Evolutionary conservation across 2,888 invertebrate species (phyloP).

Genomic region (Callimorpha dominula): DNA sequence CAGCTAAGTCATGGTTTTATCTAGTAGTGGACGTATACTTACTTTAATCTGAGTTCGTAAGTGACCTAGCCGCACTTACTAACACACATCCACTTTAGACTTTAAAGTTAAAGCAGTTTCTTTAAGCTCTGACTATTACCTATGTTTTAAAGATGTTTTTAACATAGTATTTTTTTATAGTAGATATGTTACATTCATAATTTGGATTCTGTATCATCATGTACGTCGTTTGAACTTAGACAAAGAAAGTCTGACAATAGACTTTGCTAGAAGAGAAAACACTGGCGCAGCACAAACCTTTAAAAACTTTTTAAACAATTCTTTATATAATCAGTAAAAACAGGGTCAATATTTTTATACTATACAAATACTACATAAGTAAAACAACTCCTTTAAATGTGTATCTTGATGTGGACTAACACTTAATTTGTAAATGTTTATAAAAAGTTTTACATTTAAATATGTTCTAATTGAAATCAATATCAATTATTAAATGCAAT

Average conservation of each 20-base stretch:
- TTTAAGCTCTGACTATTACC: background rate
- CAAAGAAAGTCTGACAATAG: no score
- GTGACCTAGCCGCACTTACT: background rate
- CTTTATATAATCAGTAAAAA: no score
- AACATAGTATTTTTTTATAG: background rate
- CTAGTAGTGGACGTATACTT: background rate
- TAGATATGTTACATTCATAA: background rate
- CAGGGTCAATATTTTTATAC: no score
- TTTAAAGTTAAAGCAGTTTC: background rate
- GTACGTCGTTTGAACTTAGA: background rate
- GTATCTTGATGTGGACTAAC: no score
- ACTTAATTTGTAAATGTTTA: background rate
- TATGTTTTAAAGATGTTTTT: background rate
- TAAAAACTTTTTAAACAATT: no score
- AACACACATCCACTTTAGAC: background rate
- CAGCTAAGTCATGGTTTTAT: background rate
- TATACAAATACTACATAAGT: no score
- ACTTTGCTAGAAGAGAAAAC: background rate
- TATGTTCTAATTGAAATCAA: background rate
- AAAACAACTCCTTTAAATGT: no score
- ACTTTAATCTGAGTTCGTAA: background rate
- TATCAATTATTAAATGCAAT: conserved; percentile 4
- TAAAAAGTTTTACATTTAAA: background rate
- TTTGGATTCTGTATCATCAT: background rate
- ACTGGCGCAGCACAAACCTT: background rate